Evolutionary conservation across 2,888 invertebrate genomes (phyloP).

Genomic region (Plagodis dolabraria): DNA sequence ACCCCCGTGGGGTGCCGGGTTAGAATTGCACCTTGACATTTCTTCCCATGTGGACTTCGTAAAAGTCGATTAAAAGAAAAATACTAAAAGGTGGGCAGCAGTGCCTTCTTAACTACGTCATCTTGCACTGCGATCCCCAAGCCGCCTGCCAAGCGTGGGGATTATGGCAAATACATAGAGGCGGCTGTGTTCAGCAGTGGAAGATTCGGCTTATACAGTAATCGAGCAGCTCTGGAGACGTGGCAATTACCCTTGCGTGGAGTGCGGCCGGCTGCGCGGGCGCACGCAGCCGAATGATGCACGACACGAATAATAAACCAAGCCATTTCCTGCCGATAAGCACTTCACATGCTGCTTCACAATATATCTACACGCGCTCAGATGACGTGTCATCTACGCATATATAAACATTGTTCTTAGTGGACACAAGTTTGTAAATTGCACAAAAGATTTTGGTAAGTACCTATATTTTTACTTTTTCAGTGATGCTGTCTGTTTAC

Average conservation of each 20-base stretch:
- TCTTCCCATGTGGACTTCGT: no score
- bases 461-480: no score
- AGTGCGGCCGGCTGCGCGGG: constrained; percentile 57
- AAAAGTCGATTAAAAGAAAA: no score
- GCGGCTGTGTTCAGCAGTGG: not conserved
- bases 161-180: no score
- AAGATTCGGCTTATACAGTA: no score
- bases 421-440: not conserved
- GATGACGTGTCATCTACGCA: constrained; percentile 21
- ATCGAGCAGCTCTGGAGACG: constrained; percentile 28
- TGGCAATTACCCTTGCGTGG: constrained; percentile 70
- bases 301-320: constrained; percentile 84
- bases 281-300: constrained; percentile 74
- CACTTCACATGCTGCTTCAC: constrained; percentile 62
- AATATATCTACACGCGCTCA: constrained; percentile 48
- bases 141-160: no score
- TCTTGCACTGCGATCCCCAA: no score
- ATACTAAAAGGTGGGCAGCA: no score
- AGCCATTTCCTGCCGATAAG: constrained; percentile 83
- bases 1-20: no score
- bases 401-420: constrained; percentile 5
- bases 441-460: not conserved
- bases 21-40: no score
- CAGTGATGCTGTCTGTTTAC: no score
- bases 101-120: no score